phyloP scores from a whole-genome alignment of 92 coral and sea anemone species.

The Actinernus sp. region DNA sequence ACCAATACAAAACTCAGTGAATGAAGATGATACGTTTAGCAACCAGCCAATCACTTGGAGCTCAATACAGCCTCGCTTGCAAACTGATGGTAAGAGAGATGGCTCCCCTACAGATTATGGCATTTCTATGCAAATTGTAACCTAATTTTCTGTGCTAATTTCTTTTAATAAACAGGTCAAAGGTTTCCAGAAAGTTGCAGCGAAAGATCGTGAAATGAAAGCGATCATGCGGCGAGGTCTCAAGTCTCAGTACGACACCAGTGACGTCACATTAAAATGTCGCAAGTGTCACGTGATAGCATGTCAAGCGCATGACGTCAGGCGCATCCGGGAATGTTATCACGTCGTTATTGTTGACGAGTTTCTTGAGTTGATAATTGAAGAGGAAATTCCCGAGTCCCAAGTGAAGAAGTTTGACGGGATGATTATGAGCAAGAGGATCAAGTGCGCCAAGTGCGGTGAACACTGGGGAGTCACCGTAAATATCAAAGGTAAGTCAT shows the following conservation, averaged over 20 bases:
- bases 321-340: conserved; percentile 41
- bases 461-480: conserved; percentile 91
- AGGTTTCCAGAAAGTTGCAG: conserved; percentile 42
- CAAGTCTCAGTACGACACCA: conserved; percentile 31
- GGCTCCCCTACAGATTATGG: too few relatives aligned
- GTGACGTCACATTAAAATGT: conserved; percentile 78
- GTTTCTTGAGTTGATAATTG: conserved; percentile 24
- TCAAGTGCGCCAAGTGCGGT: conserved; percentile 65
- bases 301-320: conserved; percentile 87
- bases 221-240: conserved; percentile 20
- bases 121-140: neutral
- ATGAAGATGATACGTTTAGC: too few relatives aligned
- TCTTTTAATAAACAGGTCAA: conserved; percentile 34
- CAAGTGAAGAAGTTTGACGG: conserved; percentile 52
- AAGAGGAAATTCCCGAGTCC: conserved; percentile 9
- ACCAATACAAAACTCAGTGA: too few relatives aligned
- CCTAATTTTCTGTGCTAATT: neutral
- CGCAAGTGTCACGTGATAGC: conserved; percentile 73
- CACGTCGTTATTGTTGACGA: conserved; percentile 68
- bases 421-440: conserved; percentile 58
- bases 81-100: too few relatives aligned
- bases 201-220: conserved; percentile 44
- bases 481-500: conserved; percentile 25
- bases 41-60: too few relatives aligned
- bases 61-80: too few relatives aligned